Evolutionary conservation across 2,113 vertebrate genomes (phyloP).

Genomic region (Toxostoma redivivum): DNA sequence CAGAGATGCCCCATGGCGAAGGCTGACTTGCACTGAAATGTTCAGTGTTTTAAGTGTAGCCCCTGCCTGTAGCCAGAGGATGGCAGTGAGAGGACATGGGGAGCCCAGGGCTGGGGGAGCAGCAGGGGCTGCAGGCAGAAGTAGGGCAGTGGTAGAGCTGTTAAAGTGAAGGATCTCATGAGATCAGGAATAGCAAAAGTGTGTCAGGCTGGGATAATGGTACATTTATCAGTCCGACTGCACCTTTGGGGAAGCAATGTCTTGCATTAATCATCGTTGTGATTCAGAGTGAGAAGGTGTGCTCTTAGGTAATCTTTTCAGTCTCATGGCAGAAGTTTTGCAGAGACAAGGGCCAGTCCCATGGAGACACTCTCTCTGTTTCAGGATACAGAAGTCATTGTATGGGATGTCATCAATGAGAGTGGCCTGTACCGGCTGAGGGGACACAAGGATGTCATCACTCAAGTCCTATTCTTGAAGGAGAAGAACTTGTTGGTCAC

Average conservation of each 20-base stretch:
- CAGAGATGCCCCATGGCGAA: not conserved
- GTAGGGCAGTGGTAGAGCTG: not conserved
- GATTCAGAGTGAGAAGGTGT: not conserved
- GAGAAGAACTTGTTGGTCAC: conserved; percentile 90
- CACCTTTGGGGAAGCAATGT: not conserved
- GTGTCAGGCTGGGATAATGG: not conserved
- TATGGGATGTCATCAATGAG: conserved; percentile 98
- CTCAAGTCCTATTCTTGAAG: conserved; percentile 85
- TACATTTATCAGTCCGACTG: not conserved
- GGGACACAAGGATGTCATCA: conserved; percentile 92
- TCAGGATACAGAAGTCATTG: conserved; percentile 93
- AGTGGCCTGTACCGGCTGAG: conserved; percentile 90
- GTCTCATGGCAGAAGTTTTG: not conserved
- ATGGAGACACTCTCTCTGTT: not conserved
- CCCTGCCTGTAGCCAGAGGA: not conserved
- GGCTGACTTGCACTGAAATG: not conserved
- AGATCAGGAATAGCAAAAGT: not conserved
- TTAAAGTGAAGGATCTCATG: not conserved
- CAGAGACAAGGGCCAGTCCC: not conserved
- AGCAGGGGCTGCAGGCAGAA: not conserved
- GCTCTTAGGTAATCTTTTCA: not conserved
- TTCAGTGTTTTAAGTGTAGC: not conserved
- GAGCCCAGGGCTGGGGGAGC: not conserved
- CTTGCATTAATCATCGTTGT: not conserved
- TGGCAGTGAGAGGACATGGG: not conserved